Base-by-base conservation (phyloP, 2,888 invertebrate genomes). In the Pristionchus fissidentatus region DNA sequence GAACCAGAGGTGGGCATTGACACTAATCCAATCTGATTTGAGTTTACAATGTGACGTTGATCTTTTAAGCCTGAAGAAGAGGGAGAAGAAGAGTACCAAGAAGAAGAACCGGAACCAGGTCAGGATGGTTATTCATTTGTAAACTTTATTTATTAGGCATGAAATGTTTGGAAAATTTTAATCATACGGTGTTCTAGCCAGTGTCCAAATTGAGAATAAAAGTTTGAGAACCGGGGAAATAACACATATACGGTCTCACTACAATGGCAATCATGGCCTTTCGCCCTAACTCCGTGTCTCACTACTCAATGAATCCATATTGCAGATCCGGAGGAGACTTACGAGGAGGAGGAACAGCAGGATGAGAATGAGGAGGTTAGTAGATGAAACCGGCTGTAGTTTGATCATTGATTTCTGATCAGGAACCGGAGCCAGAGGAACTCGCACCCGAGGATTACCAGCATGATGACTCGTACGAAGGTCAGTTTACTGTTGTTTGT, bases 381-480 rank as follows among this genome's bases (percentile, higher is more conserved):
- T 4, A 19, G 66, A 41, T 75, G n/a, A 26, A 60, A n/a, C 26
- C 26, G 32, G 7, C 0, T 35, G 4, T 41, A 29, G 1, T 75
- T 0, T 5, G 35, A 13, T 49, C 32, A 0, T 0, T 49, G 29
- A 32, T 32, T 8, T 0, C 49, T 43, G 1, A 49, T 4, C 49
- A 77, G 46, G 75, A 49, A 49, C 49, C 49, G 10, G 49, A 49
- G n/a, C 46, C 75, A 22, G 49, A 49, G 49, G 75, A 77, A 41
- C 70, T 43, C n/a, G 70, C 41, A 15, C 70, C 70, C 22, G 70
- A 70, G 41, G 70, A 70, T 41, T 43, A 70, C 41, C 41, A 66
- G n/a, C 66, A 70, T 19, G 70, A 70, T n/a, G 35, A 70, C 0
- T 35, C 35, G 22, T 43, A 70, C 43, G 70, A 70, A 43, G 70